These are phyloP conservation scores for Rhinoptilus africanus DNA, from an alignment of 2,113 vertebrate genomes.

Conservation along the genomic window DNA sequence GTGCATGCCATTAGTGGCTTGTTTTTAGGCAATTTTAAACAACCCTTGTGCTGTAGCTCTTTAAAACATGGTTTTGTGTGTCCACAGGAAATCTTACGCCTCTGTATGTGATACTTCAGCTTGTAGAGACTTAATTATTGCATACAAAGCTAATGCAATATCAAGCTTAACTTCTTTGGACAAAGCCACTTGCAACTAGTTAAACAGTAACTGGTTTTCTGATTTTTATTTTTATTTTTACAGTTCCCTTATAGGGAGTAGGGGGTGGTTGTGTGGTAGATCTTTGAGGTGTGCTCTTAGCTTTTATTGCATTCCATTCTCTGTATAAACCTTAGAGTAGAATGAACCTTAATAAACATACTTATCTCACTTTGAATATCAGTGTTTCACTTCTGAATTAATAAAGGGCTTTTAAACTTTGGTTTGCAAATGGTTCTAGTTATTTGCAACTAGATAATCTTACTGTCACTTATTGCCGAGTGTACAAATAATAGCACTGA, in stretches of 20 bases:
- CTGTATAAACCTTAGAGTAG: conserved; percentile 69
- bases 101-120: conserved; percentile 23
- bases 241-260: conserved; percentile 65
- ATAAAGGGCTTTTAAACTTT: conserved; percentile 58
- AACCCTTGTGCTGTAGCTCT: conserved; percentile 47
- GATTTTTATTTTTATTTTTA: conserved; percentile 11
- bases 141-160: conserved; percentile 45
- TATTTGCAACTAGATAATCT: background rate
- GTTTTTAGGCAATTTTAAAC: conserved; percentile 31
- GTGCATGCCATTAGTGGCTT: conserved; percentile 50
- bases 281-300: conserved; percentile 60
- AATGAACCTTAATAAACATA: conserved; percentile 64
- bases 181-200: conserved; percentile 66
- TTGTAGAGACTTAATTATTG: conserved; percentile 56
- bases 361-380: conserved; percentile 60
- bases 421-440: conserved; percentile 12
- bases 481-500: background rate
- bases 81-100: background rate
- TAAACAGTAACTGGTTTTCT: conserved; percentile 53
- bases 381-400: conserved; percentile 63
- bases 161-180: conserved; percentile 51
- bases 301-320: conserved; percentile 71
- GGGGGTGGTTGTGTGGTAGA: conserved; percentile 59
- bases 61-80: conserved; percentile 39
- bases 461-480: background rate